Evolutionary conservation across 2,113 vertebrate species (phyloP), one percentile per base, ranked within the genome.

Genomic region (Australoheros scitulus): DNA sequence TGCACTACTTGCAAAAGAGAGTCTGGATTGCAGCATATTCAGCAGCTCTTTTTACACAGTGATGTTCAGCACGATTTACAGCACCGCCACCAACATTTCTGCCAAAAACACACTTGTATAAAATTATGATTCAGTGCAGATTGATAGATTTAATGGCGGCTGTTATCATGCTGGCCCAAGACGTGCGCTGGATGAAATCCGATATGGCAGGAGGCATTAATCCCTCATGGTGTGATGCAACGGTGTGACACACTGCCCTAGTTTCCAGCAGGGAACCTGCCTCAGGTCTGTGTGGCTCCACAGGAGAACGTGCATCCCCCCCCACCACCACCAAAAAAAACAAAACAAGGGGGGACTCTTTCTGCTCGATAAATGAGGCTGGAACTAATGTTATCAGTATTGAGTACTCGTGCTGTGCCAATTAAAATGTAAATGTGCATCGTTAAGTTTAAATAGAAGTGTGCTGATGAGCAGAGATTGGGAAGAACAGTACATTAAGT

Each of bases 231-330:
- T 76, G 83, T 87, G 89, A 91, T 88, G 90, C 79, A 82, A 87
- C 57, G 6, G 60, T 38, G 88, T 89, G 92, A 92, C 92, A 93
- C 91, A 92, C 86, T 93, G 92, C 81, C 92, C 92, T 64, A 93
- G 83, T 90, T 93, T 91, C 76, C 79, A 76, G 78, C 84, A 75
- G 80, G 78, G 55, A 85, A 87, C 77, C 88, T 83, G 81, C 83
- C 56, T 84, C 76, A 89, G 88, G 84, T 90, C 60, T 59, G 47
- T 55, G 61, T 6, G 52, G 65, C 68, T 83, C 76, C 61, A 7
- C 41, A 14, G 17, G 61, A 34, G 72, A 82, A 24, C 14, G 11
- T 3, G 2, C 84, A 24, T 57, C 55, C 58, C 57, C 29, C 29
- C 29, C 4, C 29, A 3, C 29, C 2, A 26, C 26, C 26, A 26